Evolutionary conservation across 2,888 invertebrate species (phyloP).

Genomic region (Chloroclysta siterata): DNA sequence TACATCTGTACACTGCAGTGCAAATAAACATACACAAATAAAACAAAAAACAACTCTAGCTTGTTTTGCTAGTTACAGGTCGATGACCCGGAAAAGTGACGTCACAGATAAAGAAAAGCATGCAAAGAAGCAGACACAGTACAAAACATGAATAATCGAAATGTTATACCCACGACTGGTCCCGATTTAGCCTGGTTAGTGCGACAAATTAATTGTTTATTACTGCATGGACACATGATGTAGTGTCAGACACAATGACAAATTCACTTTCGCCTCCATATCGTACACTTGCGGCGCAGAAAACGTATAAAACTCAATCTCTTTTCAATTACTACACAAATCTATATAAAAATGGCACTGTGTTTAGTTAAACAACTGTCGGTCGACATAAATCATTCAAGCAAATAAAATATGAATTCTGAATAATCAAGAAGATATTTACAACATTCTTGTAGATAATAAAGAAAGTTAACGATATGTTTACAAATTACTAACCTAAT

Average conservation of each 20-base stretch:
- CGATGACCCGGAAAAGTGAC: constrained; percentile 43
- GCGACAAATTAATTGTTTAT: constrained; percentile 42
- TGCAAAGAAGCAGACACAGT: constrained; percentile 71
- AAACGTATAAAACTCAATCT: constrained; percentile 19
- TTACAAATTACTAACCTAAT: constrained; percentile 11
- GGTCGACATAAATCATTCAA: neutral
- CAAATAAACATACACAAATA: constrained; percentile 34
- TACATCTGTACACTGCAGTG: constrained; percentile 34
- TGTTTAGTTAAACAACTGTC: neutral
- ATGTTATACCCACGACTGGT: constrained; percentile 54
- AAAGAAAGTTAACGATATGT: constrained; percentile 10
- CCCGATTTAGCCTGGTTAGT: constrained; percentile 62
- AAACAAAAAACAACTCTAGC: constrained; percentile 25
- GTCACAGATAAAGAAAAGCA: constrained; percentile 59
- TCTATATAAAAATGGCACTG: too few relatives aligned
- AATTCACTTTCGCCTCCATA: constrained; percentile 55
- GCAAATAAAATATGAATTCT: neutral
- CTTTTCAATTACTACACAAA: neutral
- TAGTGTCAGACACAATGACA: constrained; percentile 44
- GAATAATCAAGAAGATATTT: neutral
- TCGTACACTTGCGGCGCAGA: constrained; percentile 45
- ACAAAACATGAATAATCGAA: constrained; percentile 52
- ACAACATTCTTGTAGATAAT: neutral
- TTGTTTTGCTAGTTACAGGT: constrained; percentile 26
- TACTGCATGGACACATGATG: constrained; percentile 46